Base-by-base conservation (phyloP, 2,113 vertebrate species). In the Pica pica region DNA sequence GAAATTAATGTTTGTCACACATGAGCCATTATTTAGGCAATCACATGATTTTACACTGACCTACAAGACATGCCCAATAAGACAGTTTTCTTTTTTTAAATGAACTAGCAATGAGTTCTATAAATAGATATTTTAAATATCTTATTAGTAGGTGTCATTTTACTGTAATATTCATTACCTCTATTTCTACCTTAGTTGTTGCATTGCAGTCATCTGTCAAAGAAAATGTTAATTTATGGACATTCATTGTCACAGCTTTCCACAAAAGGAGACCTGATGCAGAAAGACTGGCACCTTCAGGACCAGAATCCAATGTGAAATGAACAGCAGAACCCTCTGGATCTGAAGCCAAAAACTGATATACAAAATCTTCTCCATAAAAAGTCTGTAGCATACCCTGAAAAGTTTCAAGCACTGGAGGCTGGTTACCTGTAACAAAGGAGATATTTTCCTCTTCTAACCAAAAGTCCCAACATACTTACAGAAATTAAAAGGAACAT, bases 11-110 rank as follows among this genome's bases (percentile, higher is more conserved):
- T 97, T 92, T 85, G 98, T 97, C 39, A 98, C 97, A 96, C 99
- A 99, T 5, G 98, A 97, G 44, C 98, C 99, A 64, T 97, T 98
- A 14, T 99, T 99, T 70, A 98, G 94, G 95, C 99, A 99, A 33
- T 98, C 98, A 82, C 99, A 99, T 3, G 98, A 80, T 44, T 84
- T 98, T 89, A 99, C 98, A 52, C 86, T 98, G 94, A 99, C 98
- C 99, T 99, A 90, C 12, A 89, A 97, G 87, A 94, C 65, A 97
- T 11, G 30, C 9, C 92, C 93, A 96, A 87, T 75, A 75, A 71
- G 90, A 94, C 37, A 85, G 28, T 91, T 83, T 95, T 93, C 27
- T 82, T 69, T 76, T 77, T 90, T 88, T 79, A 27, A 49, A 77
- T 47, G 64, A 91, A 73, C 56, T 37, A 85, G 31, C 30, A 52